Evolutionary conservation across 2,888 invertebrate genomes (phyloP), one percentile per base, ranked within the genome.

Genomic region (Andrena dorsata): DNA sequence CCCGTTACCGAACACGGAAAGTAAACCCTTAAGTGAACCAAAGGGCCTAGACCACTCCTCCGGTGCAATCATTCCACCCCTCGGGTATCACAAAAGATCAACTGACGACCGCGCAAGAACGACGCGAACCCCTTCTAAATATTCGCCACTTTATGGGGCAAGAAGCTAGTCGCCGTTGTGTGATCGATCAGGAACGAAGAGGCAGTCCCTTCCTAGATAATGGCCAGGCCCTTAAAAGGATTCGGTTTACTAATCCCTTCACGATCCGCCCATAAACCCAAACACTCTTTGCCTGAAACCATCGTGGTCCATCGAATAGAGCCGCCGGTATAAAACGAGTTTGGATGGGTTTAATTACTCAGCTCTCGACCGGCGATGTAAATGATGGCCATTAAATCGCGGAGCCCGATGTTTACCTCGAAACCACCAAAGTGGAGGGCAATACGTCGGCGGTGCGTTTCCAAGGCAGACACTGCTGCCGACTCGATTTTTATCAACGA

Each of bases 301-400:
- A 82, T 80, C 74, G 78, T 76, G 86, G 78, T 70, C 82, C 79
- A 83, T 88, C 83, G 85, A 84, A 80, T 76, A 75, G 86, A 81
- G 82, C 83, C 84, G 85, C 71, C 80, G 76, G 83, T 84, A 86
- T 89, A 89, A 91, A 91, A 90, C 87, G 87, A 86, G 86, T 87
- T 88, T 86, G 89, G 86, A 89, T 88, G 87, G 90, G 88, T 91
- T 91, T 92, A 92, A 92, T 92, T 92, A 90, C 92, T 91, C 89
- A 92, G 92, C 92, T 91, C 92, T 92, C 89, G 86, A 90, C 83
- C 84, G 85, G 83, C 90, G 89, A 90, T 91, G 92, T 91, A 90
- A 92, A 92, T 91, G 90, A 88, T 86, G 86, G 88, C 90, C 90
- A 91, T 92, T 90, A 92, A 91, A 91, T 90, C 86, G 84, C 83